These are phyloP conservation scores for Rattus rattus DNA, from an alignment of 2,113 vertebrate species.

Conservation along the genomic window DNA sequence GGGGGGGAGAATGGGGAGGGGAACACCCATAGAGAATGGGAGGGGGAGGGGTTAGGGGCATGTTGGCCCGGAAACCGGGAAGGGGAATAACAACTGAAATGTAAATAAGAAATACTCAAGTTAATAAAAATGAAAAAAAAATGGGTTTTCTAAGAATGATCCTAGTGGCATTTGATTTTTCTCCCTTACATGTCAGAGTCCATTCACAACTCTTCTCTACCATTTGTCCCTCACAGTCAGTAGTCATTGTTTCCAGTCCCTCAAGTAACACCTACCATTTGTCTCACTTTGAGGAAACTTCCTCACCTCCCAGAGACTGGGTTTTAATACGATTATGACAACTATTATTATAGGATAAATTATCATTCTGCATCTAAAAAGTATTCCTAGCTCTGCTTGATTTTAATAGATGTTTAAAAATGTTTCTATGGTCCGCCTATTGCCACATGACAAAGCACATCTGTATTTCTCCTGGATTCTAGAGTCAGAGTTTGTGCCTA, in stretches of 20 bases:
- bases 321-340: background rate
- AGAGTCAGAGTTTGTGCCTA: too few relatives aligned
- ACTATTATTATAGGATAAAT: background rate
- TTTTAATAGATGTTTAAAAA: background rate
- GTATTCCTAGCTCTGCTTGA: background rate
- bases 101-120: too few relatives aligned
- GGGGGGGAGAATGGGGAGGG: too few relatives aligned
- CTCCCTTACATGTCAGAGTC: background rate
- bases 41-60: too few relatives aligned
- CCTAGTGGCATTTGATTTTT: background rate
- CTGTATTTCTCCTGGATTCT: background rate
- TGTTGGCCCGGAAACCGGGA: too few relatives aligned
- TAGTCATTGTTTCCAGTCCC: background rate
- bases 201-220: background rate
- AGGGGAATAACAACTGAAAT: too few relatives aligned
- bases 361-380: background rate
- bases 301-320: background rate
- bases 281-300: background rate
- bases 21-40: too few relatives aligned
- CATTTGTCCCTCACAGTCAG: background rate
- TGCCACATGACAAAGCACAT: too few relatives aligned
- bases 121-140: too few relatives aligned
- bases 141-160: background rate
- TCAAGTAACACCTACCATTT: background rate
- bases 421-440: background rate